Conservation (phyloP, 2,797 vertebrate genomes). For the Chloroceryle amazona region DNA sequence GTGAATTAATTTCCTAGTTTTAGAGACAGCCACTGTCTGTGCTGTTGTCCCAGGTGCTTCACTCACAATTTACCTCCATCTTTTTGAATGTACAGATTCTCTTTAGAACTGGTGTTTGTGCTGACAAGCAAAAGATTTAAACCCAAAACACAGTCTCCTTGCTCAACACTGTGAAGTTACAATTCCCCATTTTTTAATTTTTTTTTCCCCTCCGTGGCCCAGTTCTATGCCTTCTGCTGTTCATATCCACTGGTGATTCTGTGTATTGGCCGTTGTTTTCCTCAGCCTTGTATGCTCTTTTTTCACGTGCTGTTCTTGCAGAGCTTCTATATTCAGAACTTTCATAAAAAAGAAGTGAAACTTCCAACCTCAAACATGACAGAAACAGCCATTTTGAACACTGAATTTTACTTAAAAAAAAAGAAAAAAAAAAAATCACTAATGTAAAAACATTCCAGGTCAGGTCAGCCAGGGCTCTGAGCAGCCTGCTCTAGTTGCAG, state of each 20-base stretch:
- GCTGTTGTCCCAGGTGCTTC: background rate
- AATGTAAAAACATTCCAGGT: background rate
- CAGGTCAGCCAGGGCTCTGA: too few relatives aligned
- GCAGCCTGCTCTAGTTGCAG: too few relatives aligned
- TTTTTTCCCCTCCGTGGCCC: background rate
- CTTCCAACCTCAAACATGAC: background rate
- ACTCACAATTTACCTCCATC: background rate
- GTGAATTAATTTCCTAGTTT: background rate
- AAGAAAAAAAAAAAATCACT: background rate
- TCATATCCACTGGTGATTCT: background rate
- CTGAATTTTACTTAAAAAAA: background rate
- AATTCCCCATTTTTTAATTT: background rate
- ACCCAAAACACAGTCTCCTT: background rate
- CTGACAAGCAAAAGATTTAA: background rate
- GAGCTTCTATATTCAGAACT: background rate
- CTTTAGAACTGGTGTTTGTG: background rate
- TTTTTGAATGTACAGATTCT: background rate
- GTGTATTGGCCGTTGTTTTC: background rate
- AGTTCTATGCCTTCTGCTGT: background rate
- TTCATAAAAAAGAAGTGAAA: conserved; percentile 6
- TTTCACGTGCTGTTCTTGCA: background rate
- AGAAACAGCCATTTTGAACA: background rate
- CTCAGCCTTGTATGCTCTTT: background rate
- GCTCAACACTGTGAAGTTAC: background rate
- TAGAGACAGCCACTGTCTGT: background rate